Evolutionary conservation across 2,113 vertebrate genomes (phyloP).

Genomic region (Dunckerocampus dactyliophorus): DNA sequence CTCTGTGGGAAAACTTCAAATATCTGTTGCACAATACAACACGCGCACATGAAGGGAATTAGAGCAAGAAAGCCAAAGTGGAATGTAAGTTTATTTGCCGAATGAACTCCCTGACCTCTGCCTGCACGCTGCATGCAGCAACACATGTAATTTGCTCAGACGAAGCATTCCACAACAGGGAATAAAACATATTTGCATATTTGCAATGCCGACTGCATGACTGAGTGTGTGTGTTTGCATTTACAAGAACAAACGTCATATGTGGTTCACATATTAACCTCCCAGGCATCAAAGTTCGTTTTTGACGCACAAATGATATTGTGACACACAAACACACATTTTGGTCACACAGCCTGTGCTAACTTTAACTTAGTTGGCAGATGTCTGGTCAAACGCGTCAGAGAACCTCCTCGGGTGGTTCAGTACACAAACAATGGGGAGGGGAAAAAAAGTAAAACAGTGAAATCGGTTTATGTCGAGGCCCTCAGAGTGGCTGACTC

Average conservation of each 20-base stretch:
- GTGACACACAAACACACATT: conserved; percentile 44
- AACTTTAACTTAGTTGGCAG: no score
- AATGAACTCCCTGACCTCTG: conserved; percentile 13
- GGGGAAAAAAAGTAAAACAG: no score
- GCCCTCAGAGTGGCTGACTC: no score
- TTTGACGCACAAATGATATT: conserved; percentile 3
- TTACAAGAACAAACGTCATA: not conserved
- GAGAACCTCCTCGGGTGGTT: no score
- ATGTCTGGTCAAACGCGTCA: no score
- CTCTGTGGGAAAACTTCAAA: not conserved
- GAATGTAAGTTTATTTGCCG: conserved; percentile 9
- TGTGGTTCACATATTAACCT: conserved; percentile 53
- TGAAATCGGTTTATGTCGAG: no score
- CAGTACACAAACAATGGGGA: no score
- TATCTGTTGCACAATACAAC: not conserved
- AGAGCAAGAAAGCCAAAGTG: not conserved
- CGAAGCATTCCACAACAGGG: not conserved
- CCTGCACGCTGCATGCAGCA: not conserved
- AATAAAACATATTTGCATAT: not conserved
- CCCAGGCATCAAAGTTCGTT: conserved; percentile 39
- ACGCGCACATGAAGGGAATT: conserved; percentile 3
- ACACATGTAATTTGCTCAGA: not conserved
- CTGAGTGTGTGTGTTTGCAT: not conserved
- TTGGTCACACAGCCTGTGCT: not conserved
- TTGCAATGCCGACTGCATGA: not conserved